phyloP scores from a whole-genome alignment of 2,888 invertebrate species.

The Coremacera marginata region DNA sequence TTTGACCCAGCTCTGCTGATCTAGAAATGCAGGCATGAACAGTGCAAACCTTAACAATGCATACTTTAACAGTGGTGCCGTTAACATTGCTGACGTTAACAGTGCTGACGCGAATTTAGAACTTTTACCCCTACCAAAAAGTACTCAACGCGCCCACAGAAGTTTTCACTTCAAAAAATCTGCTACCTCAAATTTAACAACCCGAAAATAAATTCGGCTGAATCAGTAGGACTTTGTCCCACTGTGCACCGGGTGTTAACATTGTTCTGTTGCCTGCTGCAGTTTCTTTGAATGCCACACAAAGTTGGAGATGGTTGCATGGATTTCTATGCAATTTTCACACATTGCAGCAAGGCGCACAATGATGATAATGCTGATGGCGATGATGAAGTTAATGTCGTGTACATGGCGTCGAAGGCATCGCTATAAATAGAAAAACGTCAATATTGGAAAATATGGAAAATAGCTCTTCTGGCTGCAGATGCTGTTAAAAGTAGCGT shows the following conservation, averaged over 20 bases:
- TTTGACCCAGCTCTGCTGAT: no score
- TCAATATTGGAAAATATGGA: neutral
- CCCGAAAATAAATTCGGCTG: no score
- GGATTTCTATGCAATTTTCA: neutral
- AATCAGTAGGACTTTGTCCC: no score
- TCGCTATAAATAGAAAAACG: constrained; percentile 6
- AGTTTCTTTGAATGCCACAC: constrained; percentile 4
- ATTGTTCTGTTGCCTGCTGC: neutral
- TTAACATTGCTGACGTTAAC: no score
- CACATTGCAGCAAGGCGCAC: neutral
- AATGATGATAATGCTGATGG: constrained; percentile 2
- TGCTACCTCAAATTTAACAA: no score
- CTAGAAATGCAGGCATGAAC: no score
- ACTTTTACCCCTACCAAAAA: no score
- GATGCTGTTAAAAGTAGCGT: neutral
- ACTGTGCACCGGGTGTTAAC: neutral
- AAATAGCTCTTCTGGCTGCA: neutral
- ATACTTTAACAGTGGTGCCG: no score
- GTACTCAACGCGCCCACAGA: no score
- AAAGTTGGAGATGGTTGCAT: neutral
- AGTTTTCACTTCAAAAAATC: no score
- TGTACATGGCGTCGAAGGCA: neutral
- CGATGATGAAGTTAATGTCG: neutral
- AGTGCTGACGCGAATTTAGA: no score
- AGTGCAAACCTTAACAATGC: no score